Conservation (phyloP, 2,113 vertebrate species). For the Salvator merianae region DNA sequence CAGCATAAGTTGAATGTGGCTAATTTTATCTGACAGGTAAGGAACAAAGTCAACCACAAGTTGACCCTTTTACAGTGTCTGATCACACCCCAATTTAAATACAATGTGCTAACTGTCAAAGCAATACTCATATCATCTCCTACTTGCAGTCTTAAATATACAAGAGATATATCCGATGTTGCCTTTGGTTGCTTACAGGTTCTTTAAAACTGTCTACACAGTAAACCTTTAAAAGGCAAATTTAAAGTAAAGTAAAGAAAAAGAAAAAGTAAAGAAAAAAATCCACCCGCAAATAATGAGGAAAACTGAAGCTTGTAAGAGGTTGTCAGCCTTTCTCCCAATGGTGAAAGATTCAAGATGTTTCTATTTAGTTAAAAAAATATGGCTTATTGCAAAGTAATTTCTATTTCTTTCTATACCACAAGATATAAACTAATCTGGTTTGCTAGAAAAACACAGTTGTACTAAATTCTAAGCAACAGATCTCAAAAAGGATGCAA, state of each 20-base stretch:
- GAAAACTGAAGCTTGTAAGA: background rate
- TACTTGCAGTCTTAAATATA: background rate
- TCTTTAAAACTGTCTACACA: background rate
- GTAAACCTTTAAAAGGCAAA: background rate
- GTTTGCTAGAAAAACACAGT: slow-evolving; percentile 68
- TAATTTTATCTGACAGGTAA: too few species aligned
- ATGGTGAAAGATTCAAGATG: slow-evolving; percentile 65
- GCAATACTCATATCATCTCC: background rate
- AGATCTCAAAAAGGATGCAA: slow-evolving; percentile 59
- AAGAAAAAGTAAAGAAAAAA: background rate
- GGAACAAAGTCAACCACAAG: too few species aligned
- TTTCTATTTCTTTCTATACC: slow-evolving; percentile 73
- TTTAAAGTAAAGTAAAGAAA: background rate
- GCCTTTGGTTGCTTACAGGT: too few species aligned
- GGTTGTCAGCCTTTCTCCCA: background rate
- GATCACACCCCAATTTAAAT: too few species aligned
- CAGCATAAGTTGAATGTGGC: too few species aligned
- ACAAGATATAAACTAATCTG: slow-evolving; percentile 75
- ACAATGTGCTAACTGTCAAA: too few species aligned
- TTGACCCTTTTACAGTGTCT: too few species aligned
- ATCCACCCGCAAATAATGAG: background rate
- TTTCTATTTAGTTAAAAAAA: slow-evolving; percentile 76
- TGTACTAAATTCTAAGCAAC: slow-evolving; percentile 66
- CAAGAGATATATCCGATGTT: too few species aligned
- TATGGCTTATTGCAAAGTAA: slow-evolving; percentile 70